Evolutionary conservation across 2,113 vertebrate species (phyloP), one percentile per base, ranked within the genome.

Genomic region (Promerops cafer): DNA sequence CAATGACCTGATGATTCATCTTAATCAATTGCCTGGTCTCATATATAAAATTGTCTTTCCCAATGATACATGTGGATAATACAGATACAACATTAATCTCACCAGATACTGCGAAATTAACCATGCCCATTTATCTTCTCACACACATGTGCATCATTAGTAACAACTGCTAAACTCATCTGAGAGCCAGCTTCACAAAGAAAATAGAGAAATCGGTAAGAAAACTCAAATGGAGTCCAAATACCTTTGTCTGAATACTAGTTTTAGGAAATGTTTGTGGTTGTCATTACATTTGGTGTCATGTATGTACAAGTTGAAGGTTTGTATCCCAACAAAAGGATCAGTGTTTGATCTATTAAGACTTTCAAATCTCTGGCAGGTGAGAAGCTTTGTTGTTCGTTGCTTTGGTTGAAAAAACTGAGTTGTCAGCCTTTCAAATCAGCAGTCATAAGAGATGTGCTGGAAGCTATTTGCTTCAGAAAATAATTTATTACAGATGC

Each of bases 91-190:
- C 44, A 42, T 86, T 83, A 66, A 92, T 90, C 75, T 94, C 90
- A 74, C 26, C 64, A 70, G 50, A 83, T 90, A 90, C 37, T 86
- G 53, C 70, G 90, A 86, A 95, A 93, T 96, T 95, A 94, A 91
- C 57, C 6, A 5, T 87, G 23, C 18, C 53, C 66, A 87, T 89
- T 96, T 93, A 45, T 95, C 83, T 93, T 88, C 75, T 86, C 63
- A 33, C 65, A 39, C 50, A 39, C 69, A 37, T 56, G 83, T 26
- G 70, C 53, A 74, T 85, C 78, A 56, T 69, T 69, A 94, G 63
- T 35, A 91, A 77, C 39, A 76, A 76, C 54, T 54, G 42, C 45
- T 90, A 86, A 81, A 66, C 63, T 77, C 54, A 50, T 26, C 35
- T 80, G 57, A 80, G 50, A 80, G 23, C 9, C 39, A 84, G 27